Conservation (phyloP, 2,888 invertebrate species). For the Habrosyne pyritoides region DNA sequence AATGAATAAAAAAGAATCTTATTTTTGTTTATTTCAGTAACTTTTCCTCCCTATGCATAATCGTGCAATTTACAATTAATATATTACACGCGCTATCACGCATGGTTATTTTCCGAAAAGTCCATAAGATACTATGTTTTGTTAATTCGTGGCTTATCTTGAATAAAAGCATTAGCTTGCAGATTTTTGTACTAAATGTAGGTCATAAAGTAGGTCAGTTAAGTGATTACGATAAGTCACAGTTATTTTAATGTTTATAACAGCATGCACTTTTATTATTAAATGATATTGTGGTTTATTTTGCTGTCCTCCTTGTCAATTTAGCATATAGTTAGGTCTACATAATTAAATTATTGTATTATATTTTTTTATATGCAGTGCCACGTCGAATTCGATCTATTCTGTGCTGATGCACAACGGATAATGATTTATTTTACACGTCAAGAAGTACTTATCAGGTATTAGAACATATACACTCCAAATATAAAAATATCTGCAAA, state of each 20-base stretch:
- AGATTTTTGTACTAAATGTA: conserved; percentile 27
- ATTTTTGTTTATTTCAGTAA: too few relatives aligned
- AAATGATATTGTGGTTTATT: conserved; percentile 18
- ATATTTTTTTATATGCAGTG: conserved; percentile 45
- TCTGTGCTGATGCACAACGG: conserved; percentile 38
- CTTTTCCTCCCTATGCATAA: too few relatives aligned
- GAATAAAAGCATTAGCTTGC: not conserved
- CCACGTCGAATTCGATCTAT: conserved; percentile 49
- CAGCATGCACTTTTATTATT: conserved; percentile 30
- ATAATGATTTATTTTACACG: conserved; percentile 16
- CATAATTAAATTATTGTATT: conserved; percentile 62
- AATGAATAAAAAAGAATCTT: too few relatives aligned
- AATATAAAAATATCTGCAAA: too few relatives aligned
- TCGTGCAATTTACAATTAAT: too few relatives aligned
- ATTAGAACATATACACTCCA: too few relatives aligned
- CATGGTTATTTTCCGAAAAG: too few relatives aligned
- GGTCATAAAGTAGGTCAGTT: conserved; percentile 65
- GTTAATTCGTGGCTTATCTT: too few relatives aligned
- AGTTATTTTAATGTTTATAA: conserved; percentile 18
- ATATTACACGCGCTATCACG: too few relatives aligned
- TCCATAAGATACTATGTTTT: too few relatives aligned
- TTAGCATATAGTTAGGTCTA: conserved; percentile 4
- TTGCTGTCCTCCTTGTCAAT: not conserved
- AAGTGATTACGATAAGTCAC: conserved; percentile 31
- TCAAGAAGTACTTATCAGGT: too few relatives aligned